phyloP scores from a whole-genome alignment of 2,113 vertebrate genomes.

The Clarias gariepinus region DNA sequence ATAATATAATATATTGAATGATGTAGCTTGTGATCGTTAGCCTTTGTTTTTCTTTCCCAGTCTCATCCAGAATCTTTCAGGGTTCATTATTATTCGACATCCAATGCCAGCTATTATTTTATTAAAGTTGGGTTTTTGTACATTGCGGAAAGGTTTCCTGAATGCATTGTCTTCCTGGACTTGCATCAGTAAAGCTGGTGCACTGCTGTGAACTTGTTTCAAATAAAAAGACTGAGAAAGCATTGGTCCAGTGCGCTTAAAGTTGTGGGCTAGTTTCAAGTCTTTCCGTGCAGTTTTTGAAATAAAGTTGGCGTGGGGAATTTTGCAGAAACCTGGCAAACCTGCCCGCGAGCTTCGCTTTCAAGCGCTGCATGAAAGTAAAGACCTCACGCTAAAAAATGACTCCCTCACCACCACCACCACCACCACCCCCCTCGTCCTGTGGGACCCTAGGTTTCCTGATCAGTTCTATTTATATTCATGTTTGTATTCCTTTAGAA shows the following conservation, averaged over 20 bases:
- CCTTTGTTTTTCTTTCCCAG: too few species aligned
- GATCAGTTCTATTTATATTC: background rate
- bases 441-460: background rate
- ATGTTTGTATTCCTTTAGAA: background rate
- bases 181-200: background rate
- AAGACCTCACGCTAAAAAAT: background rate
- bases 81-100: too few species aligned
- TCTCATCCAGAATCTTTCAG: too few species aligned
- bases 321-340: slow-evolving; percentile 1
- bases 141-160: too few species aligned
- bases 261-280: background rate
- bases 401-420: background rate
- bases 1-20: too few species aligned
- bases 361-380: background rate
- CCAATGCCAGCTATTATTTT: too few species aligned
- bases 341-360: background rate
- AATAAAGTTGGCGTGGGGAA: background rate
- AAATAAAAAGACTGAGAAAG: background rate
- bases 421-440: background rate
- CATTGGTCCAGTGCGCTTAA: background rate
- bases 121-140: too few species aligned
- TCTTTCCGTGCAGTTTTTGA: background rate
- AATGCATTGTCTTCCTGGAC: background rate
- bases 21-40: too few species aligned
- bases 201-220: background rate